Percentiles rank a stretch among this genome's conserved stretches.
Conservation (phyloP, 2,797 vertebrate species). For the Emys orbicularis region DNA sequence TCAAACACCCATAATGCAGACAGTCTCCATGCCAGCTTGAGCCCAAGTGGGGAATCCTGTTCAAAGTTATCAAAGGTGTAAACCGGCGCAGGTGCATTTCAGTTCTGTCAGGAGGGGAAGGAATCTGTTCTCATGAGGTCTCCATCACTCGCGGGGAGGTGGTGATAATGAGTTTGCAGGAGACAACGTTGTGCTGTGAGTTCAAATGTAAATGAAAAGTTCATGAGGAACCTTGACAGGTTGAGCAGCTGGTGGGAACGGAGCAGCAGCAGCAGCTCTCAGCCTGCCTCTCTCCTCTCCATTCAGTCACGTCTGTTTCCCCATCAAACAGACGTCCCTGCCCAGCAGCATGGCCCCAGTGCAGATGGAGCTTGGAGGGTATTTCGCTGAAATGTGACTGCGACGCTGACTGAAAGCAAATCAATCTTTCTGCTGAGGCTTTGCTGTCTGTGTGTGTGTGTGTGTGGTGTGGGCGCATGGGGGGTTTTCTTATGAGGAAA, state of each 20-base stretch:
- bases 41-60: neutral
- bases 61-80: neutral
- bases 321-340: accelerated
- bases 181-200: neutral
- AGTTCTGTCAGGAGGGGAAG: neutral
- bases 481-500: neutral
- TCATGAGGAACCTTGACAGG: neutral
- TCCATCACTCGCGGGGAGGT: neutral
- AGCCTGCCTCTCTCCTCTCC: neutral
- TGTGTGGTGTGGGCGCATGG: neutral
- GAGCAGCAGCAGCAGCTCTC: neutral
- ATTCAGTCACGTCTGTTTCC: neutral
- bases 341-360: accelerated
- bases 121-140: neutral
- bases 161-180: neutral
- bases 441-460: neutral
- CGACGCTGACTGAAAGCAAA: conserved; percentile 47
- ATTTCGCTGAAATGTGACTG: neutral
- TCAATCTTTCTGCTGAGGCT: neutral
- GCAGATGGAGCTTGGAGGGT: neutral
- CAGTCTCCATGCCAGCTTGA: neutral
- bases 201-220: neutral
- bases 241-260: neutral
- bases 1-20: neutral
- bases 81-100: neutral